phyloP scores from a whole-genome alignment of 2,888 invertebrate genomes.

The Melinaea menophilus region DNA sequence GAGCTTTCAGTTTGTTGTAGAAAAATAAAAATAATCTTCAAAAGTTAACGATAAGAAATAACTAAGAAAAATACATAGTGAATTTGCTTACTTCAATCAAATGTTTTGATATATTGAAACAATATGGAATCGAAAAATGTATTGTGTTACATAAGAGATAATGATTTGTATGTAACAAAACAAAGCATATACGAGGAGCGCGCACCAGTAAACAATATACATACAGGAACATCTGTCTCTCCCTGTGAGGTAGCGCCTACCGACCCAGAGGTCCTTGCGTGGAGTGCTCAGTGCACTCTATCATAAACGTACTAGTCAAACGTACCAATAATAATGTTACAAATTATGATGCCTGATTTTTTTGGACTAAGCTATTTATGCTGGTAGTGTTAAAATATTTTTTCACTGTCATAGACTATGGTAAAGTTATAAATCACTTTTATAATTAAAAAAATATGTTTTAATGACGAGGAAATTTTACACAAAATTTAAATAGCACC shows the following conservation, averaged over 20 bases:
- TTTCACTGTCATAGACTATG: too few species aligned
- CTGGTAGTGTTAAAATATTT: too few species aligned
- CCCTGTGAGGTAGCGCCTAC: conserved; percentile 22
- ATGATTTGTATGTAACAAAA: conserved; percentile 1
- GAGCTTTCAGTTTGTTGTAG: too few species aligned
- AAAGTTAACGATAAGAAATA: too few species aligned
- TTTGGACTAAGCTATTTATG: not conserved
- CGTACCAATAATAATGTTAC: not conserved
- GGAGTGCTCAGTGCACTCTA: conserved; percentile 22
- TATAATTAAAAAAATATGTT: too few species aligned
- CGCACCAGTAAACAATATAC: conserved; percentile 17
- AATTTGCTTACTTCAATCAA: too few species aligned
- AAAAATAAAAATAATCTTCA: too few species aligned
- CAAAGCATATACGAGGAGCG: conserved; percentile 9
- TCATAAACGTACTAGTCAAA: conserved; percentile 7
- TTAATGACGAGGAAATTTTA: conserved; percentile 6
- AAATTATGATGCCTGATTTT: not conserved
- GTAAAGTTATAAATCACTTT: too few species aligned
- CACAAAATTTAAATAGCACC: conserved; percentile 10
- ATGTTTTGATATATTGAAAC: too few species aligned
- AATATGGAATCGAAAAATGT: not conserved
- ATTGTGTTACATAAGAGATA: not conserved
- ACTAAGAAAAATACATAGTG: too few species aligned
- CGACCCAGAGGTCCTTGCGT: conserved; percentile 17
- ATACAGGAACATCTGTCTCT: conserved; percentile 21